These are phyloP conservation scores for Ciconia stormi DNA, from an alignment of 2,113 vertebrate species.

Conservation along the genomic window DNA sequence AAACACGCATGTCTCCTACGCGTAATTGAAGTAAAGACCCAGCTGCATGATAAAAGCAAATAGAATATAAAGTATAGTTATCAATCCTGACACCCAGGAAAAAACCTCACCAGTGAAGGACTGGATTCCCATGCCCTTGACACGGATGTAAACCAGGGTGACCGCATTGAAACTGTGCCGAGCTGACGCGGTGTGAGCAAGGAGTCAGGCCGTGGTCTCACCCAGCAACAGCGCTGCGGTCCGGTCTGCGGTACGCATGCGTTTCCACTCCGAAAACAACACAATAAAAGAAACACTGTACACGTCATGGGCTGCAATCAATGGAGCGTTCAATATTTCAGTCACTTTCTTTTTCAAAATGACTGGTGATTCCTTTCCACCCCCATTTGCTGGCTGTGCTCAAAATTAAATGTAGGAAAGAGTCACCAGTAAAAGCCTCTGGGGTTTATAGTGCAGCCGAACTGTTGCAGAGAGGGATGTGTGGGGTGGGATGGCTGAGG, in stretches of 20 bases:
- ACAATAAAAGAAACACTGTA: neutral
- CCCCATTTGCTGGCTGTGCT: neutral
- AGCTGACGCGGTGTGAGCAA: rapidly evolving
- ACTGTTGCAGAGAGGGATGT: neutral
- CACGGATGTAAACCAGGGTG: neutral
- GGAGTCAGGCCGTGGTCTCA: neutral
- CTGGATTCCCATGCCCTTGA: neutral
- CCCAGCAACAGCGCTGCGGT: neutral
- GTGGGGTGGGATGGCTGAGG: neutral
- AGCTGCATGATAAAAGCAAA: neutral
- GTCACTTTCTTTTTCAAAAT: neutral
- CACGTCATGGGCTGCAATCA: neutral
- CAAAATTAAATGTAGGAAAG: neutral
- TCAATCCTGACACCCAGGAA: neutral
- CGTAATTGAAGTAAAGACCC: neutral
- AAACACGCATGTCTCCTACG: rapidly evolving
- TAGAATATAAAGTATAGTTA: neutral
- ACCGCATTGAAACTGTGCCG: rapidly evolving
- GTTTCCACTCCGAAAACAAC: neutral
- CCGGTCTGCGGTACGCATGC: neutral
- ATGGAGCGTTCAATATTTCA: neutral
- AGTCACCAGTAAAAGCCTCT: neutral
- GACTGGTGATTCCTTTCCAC: neutral
- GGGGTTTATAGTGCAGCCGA: neutral
- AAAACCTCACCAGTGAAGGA: rapidly evolving